Base-by-base conservation (phyloP, 2,888 invertebrate species). In the Podotricha telesiphe region DNA sequence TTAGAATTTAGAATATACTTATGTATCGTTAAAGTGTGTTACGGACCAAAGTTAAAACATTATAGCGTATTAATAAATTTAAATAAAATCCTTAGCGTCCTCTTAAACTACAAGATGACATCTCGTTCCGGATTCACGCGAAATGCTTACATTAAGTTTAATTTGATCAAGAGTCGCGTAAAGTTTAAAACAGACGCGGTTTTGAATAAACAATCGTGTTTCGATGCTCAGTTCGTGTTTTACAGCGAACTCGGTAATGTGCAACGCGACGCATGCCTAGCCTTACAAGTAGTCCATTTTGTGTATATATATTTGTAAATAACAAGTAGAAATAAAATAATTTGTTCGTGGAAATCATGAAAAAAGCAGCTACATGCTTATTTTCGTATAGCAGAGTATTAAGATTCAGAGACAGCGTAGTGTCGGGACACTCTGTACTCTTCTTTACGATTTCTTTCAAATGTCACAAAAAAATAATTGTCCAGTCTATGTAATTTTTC, bases 191-290 rank as follows among this genome's bases (percentile, higher is more conserved):
- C 76, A 69, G 75, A 71, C 76, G 71, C 76, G 74, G 78, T 63
- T 69, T 76, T 82, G 80, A 84, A 83, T 84, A 83, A 82, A 81
- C 80, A 82, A 83, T 75, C 63, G 68, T 68, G 67, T 58, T 48
- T 50, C 59, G 70, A 63, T 59, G 42, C 28, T 45, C 55, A 37
- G 19, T 51, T 59, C 47, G 28, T 28, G 47, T 62, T 62, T n/a
- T 22, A 45, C 10, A 28, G 45, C 45, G 45, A 28, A 28, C 22
- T 59, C 10, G 20, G 22, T 45, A n/a, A n/a, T 22, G 45, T n/a
- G n/a, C n/a, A 10, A 5, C 20, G 15, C 19, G 42, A 42, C 45
- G 6, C n/a, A 22, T 17, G 55, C 17, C 55, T 55, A 5, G 55
- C 34, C 55, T 55, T 55, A 55, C 55, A 55, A 55, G 17, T 37